These are phyloP conservation scores for Delphinus delphis DNA, from an alignment of 2,113 vertebrate species.

Conservation along the genomic window DNA sequence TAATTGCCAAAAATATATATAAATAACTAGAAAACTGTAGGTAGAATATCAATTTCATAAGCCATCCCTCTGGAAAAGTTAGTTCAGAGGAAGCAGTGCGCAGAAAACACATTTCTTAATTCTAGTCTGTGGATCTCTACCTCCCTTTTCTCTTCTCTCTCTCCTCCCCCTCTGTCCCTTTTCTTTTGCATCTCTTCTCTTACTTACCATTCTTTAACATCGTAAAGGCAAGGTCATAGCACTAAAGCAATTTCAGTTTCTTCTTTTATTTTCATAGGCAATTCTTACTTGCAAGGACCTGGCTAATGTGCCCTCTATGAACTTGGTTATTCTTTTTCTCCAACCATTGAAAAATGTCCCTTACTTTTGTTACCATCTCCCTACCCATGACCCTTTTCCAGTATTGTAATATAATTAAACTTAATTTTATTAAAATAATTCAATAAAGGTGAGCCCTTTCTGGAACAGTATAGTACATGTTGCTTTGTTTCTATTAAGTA, in stretches of 20 bases:
- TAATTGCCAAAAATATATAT: not conserved
- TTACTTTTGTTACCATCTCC: not conserved
- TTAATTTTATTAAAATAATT: slow-evolving; percentile 37
- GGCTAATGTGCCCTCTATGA: not conserved
- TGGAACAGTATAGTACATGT: not conserved
- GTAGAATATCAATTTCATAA: not conserved
- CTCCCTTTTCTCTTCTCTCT: not conserved
- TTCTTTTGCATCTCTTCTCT: not conserved
- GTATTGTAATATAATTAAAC: slow-evolving; percentile 18
- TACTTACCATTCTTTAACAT: not conserved
- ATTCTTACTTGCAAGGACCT: not conserved
- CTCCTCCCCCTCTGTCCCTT: not conserved
- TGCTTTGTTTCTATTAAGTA: not conserved
- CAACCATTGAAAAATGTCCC: not conserved
- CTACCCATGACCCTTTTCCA: not conserved
- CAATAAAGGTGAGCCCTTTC: not conserved
- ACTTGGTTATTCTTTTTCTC: slow-evolving; percentile 11
- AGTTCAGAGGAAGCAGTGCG: not conserved
- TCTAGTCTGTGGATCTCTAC: not conserved
- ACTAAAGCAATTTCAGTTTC: not conserved
- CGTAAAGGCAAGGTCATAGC: not conserved
- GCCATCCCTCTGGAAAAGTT: not conserved
- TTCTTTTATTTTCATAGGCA: not conserved
- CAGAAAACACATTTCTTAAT: not conserved
- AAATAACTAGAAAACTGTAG: not conserved